Conservation (phyloP, 2,888 invertebrate genomes). For the Philaethria dido region DNA sequence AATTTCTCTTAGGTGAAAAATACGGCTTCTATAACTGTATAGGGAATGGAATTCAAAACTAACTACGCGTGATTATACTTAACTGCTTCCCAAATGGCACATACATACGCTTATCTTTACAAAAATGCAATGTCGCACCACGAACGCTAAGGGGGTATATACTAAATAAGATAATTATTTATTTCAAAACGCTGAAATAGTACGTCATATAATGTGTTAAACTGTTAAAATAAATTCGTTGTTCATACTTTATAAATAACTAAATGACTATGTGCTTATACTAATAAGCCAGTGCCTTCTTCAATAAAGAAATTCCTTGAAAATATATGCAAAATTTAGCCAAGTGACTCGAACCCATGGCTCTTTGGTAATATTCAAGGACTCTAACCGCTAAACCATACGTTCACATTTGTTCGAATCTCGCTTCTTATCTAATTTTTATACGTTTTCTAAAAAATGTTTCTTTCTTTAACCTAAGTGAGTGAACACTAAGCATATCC, state of each 20-base stretch:
- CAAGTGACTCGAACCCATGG: no score
- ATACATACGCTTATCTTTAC: constrained; percentile 52
- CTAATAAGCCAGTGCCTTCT: not conserved
- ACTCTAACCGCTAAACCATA: no score
- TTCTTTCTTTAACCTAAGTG: no score
- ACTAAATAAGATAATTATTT: not conserved
- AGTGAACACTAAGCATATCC: no score
- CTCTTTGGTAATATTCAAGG: no score
- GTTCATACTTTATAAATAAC: constrained; percentile 4
- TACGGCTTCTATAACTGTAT: constrained; percentile 48
- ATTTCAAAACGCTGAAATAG: not conserved
- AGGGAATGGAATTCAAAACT: constrained; percentile 64
- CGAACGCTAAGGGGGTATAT: constrained; percentile 10
- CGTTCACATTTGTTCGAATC: no score
- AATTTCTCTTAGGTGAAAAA: constrained; percentile 46
- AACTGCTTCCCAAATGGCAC: constrained; percentile 77
- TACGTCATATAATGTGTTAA: constrained; percentile 1
- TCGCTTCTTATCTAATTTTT: no score
- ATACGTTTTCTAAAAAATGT: no score
- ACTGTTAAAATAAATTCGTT: constrained; percentile 8
- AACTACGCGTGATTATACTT: constrained; percentile 68
- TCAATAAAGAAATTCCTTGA: no score
- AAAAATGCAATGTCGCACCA: constrained; percentile 38
- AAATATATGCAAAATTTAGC: no score
- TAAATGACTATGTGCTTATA: constrained; percentile 2